Evolutionary conservation across 2,113 vertebrate genomes (phyloP).

Genomic region (Ictidomys tridecemlineatus): DNA sequence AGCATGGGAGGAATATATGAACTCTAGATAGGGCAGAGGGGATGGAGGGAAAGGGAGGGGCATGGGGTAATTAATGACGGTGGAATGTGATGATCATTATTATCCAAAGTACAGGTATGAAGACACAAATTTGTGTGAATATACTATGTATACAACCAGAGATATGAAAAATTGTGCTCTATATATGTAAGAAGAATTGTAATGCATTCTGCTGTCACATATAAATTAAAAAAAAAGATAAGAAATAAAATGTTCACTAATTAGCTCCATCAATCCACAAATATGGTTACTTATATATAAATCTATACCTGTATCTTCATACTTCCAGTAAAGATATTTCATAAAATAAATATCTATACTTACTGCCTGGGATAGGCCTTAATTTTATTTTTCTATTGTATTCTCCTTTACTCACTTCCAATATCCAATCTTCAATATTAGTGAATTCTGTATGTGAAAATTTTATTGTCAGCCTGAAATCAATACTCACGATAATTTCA

Average conservation of each 20-base stretch:
- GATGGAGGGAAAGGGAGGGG: too few relatives aligned
- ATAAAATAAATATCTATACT: background rate
- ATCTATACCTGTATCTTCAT: background rate
- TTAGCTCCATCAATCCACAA: background rate
- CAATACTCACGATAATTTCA: background rate
- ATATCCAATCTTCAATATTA: background rate
- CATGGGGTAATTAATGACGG: too few relatives aligned
- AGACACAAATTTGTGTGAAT: too few relatives aligned
- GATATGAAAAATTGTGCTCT: too few relatives aligned
- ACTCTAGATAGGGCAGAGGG: too few relatives aligned
- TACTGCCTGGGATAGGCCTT: background rate
- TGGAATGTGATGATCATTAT: too few relatives aligned
- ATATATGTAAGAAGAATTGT: too few relatives aligned
- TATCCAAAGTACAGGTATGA: too few relatives aligned
- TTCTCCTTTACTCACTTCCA: background rate
- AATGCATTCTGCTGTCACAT: too few relatives aligned
- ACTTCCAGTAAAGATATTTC: background rate
- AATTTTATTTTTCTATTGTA: constrained; percentile 12
- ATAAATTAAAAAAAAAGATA: background rate
- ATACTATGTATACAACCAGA: too few relatives aligned
- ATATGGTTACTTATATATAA: background rate
- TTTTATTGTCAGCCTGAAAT: constrained; percentile 2
- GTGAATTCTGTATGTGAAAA: background rate
- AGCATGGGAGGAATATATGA: too few relatives aligned
- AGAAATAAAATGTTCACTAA: background rate